Evolutionary conservation across 1,140 invertebrate genomes (phyloP).

Genomic region (Whitmania pigra): DNA sequence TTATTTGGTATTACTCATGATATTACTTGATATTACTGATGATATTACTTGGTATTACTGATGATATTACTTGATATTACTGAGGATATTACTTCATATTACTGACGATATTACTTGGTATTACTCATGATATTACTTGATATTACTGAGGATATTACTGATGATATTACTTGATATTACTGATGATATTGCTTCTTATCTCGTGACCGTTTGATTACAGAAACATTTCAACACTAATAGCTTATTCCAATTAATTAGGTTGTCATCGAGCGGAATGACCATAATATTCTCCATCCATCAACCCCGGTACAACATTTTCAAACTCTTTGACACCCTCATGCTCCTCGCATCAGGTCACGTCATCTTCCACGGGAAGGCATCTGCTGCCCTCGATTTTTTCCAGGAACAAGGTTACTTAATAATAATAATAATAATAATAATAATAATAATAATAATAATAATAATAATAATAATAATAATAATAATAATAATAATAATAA

Average conservation of each 20-base stretch:
- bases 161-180: no score
- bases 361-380: constrained; percentile 26
- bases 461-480: background rate
- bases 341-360: constrained; percentile 22
- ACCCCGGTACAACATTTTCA: constrained; percentile 28
- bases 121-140: background rate
- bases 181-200: no score
- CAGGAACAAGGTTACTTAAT: constrained; percentile 29
- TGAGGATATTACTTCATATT: no score
- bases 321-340: constrained; percentile 27
- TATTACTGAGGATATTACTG: no score
- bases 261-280: constrained; percentile 25
- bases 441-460: background rate
- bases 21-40: no score
- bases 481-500: background rate
- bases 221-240: background rate
- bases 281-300: constrained; percentile 30
- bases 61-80: no score
- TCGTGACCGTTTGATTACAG: no score
- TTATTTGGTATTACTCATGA: no score
- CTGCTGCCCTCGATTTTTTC: constrained; percentile 31
- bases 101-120: no score
- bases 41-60: no score
- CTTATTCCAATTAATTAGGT: constrained; percentile 16
- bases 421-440: background rate